Evolutionary conservation across 2,797 vertebrate species (phyloP), one percentile per base, ranked within the genome.

Genomic region (Saxicola maurus): DNA sequence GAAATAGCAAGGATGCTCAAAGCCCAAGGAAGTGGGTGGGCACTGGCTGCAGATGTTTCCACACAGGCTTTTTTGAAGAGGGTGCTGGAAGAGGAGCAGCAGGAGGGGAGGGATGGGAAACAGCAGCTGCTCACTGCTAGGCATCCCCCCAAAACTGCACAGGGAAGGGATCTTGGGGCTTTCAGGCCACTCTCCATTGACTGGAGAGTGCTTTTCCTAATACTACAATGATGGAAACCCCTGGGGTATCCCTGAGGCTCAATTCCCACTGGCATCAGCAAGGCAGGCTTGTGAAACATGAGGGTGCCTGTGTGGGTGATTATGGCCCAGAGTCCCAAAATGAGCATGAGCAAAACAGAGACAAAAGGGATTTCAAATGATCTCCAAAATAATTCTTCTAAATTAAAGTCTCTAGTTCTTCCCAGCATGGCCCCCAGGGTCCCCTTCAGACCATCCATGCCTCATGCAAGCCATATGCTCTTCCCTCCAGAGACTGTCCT

Each of bases 41-140:
- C 1, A 0, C 17, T 0, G 1, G 18, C 51, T 45, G 45, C 45
- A 14, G 38, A 20, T 25, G 4, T 9, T 69, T 46, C 16, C 40
- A 68, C 17, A 2, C 23, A 5, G 17, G 12, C 6, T 40, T 30
- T 57, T 46, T 55, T 15, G 49, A 45, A 38, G 52, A 40, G 56
- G 69, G 35, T 16, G 11, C 16, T 33, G 53, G 33, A 28, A 86
- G 10, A 51, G 9, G 12, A 69, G 43, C 3, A 1, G 30, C 61
- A 18, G n/a, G 51, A 76, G 9, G 17, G 20, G 20, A 60, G 27
- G 52, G 52, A 21, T 73, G 35, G 77, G 73, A 46, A 80, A 57
- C 5, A 73, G 23, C 4, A 7, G 31, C 3, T 8, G 24, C 18
- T 92, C 6, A 1, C 18, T 62, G 59, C 23, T 51, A 61, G 33